Conservation (phyloP, 2,888 invertebrate species). For the Selenia dentaria region DNA sequence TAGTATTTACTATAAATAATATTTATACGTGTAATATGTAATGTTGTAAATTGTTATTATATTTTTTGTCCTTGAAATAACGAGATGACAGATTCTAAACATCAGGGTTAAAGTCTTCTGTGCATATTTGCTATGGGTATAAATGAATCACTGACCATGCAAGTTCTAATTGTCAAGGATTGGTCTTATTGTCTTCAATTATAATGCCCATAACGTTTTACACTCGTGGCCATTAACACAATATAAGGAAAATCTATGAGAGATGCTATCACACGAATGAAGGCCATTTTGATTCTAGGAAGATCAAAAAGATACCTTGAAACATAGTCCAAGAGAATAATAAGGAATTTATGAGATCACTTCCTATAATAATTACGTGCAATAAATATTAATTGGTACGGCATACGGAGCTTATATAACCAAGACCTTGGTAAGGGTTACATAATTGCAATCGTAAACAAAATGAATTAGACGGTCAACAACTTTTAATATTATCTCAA, state of each 20-base stretch:
- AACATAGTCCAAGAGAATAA: slow-evolving; percentile 2
- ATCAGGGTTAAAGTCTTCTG: too few species aligned
- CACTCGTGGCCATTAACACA: not conserved
- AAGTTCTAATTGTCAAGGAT: not conserved
- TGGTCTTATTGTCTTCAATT: slow-evolving; percentile 3
- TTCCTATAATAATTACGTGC: slow-evolving; percentile 13
- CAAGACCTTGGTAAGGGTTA: not conserved
- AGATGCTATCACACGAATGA: slow-evolving; percentile 8
- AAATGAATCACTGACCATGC: too few species aligned
- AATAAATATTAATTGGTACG: slow-evolving; percentile 8
- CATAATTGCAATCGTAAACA: not conserved
- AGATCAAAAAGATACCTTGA: slow-evolving; percentile 11
- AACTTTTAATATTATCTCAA: not conserved
- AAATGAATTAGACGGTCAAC: not conserved
- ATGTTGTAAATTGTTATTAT: too few species aligned
- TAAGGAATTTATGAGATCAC: slow-evolving; percentile 6
- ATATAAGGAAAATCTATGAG: slow-evolving; percentile 3
- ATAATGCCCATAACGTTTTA: not conserved
- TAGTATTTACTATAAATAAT: too few species aligned
- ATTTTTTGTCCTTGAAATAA: too few species aligned
- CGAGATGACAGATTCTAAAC: too few species aligned
- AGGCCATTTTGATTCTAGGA: slow-evolving; percentile 14
- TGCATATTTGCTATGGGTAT: too few species aligned
- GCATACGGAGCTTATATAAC: not conserved
- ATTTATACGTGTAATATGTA: too few species aligned